A percentile compares a stretch with the other conserved stretches of the same genome.
Conservation (phyloP, 2,888 invertebrate species). For the Carabus problematicus region DNA sequence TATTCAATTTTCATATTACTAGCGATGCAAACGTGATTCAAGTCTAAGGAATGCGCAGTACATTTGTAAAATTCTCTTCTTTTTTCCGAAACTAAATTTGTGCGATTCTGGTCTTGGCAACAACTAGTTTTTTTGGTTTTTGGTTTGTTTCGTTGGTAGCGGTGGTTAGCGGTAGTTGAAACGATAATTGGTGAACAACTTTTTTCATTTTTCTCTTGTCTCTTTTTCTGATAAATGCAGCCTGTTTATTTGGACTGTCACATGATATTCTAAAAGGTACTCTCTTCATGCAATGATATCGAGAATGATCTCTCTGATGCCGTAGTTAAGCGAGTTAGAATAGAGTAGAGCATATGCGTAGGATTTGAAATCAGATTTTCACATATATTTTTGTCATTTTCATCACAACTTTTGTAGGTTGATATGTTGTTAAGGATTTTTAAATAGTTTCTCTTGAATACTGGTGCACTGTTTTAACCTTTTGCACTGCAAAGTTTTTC, state of each 20-base stretch:
- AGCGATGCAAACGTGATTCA: not conserved
- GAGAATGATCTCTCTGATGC: no score
- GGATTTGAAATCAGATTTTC: no score
- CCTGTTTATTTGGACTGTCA: constrained; percentile 68
- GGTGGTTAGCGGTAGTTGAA: no score
- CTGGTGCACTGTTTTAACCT: no score
- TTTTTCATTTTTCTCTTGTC: constrained; percentile 13
- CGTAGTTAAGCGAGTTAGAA: no score
- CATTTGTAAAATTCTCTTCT: constrained; percentile 9
- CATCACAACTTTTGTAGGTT: no score
- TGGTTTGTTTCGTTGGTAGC: constrained; percentile 50
- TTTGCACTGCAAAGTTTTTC: no score
- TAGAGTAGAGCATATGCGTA: no score
- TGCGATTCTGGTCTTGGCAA: constrained; percentile 1
- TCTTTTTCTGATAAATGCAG: constrained; percentile 57
- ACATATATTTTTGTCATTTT: no score
- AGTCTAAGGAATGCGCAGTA: constrained; percentile 12
- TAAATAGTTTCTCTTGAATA: no score
- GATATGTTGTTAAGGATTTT: no score
- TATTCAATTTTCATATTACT: constrained; percentile 8
- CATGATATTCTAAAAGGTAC: constrained; percentile 58
- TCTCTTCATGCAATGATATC: constrained; percentile 15
- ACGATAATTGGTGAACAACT: no score
- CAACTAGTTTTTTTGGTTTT: constrained; percentile 47
- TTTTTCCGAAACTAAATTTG: not conserved